These are phyloP conservation scores for Halcyon smyrnensis DNA, from an alignment of 2,797 vertebrate genomes.

Conservation along the genomic window DNA sequence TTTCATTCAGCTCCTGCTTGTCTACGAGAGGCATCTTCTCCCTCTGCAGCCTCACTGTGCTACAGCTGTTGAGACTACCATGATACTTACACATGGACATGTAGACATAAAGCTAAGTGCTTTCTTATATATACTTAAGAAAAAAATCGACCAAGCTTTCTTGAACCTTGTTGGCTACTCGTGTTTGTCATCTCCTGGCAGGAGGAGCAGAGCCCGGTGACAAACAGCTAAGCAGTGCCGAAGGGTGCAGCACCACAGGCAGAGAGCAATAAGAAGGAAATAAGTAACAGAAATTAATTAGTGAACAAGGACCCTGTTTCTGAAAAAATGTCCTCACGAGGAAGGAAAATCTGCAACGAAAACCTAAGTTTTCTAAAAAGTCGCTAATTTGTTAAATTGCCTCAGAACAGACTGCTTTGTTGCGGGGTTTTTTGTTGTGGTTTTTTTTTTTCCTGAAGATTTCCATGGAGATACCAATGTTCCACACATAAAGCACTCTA, in stretches of 20 bases:
- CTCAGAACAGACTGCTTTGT: background rate
- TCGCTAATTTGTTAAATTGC: constrained; percentile 31
- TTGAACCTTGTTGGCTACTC: background rate
- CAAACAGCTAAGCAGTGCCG: background rate
- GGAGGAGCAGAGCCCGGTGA: background rate
- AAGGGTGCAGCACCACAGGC: background rate
- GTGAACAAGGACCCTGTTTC: background rate
- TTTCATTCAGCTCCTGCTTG: background rate
- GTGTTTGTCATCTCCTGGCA: background rate
- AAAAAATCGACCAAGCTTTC: background rate
- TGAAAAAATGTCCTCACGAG: background rate
- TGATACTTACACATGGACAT: background rate
- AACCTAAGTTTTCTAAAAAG: constrained; percentile 3
- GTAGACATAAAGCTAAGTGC: background rate
- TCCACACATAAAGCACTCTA: background rate
- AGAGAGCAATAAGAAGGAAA: background rate
- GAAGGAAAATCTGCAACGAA: background rate
- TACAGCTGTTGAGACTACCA: background rate
- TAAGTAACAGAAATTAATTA: background rate
- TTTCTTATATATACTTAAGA: background rate
- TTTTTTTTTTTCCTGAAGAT: background rate
- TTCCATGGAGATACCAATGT: constrained; percentile 31
- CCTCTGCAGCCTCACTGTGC: background rate
- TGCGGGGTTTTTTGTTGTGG: background rate
- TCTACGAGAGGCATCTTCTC: background rate